These are phyloP conservation scores for Drosophila aff. DNA, from an alignment of 1,140 invertebrate species.

Conservation along the genomic window DNA sequence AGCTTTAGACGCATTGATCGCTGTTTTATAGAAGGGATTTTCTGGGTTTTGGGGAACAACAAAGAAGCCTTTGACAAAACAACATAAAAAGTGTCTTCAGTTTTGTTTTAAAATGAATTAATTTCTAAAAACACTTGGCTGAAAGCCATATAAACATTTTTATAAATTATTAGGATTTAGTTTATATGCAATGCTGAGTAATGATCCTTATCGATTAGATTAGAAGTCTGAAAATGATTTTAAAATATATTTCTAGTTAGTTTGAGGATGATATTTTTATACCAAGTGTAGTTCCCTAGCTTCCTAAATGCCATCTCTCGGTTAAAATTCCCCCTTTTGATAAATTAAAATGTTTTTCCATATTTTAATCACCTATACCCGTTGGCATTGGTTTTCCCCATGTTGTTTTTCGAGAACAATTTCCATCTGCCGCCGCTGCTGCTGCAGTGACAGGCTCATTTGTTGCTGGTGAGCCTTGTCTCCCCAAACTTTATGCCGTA, in stretches of 20 bases:
- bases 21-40: slow-evolving; percentile 28
- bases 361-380: slow-evolving; percentile 33
- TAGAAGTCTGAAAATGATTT: background rate
- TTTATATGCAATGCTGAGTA: too few species aligned
- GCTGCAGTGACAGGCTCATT: slow-evolving; percentile 68
- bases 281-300: too few species aligned
- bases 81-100: background rate
- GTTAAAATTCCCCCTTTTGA: background rate
- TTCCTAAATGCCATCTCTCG: background rate
- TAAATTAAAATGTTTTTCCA: slow-evolving; percentile 8
- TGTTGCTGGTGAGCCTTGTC: slow-evolving; percentile 70
- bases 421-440: slow-evolving; percentile 26
- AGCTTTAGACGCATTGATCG: slow-evolving; percentile 11
- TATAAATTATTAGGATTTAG: too few species aligned
- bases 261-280: too few species aligned
- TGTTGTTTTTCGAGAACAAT: background rate
- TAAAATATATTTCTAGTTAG: background rate
- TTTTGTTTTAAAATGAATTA: background rate
- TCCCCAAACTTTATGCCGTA: slow-evolving; percentile 14
- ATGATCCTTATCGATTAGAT: too few species aligned
- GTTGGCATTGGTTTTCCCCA: slow-evolving; percentile 4
- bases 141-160: too few species aligned
- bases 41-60: background rate
- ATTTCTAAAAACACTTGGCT: background rate
- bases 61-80: slow-evolving; percentile 10